A percentile compares a stretch with the other conserved stretches of the same genome.
Evolutionary conservation across 2,888 invertebrate species (phyloP).

Genomic region (Agrochola lota): DNA sequence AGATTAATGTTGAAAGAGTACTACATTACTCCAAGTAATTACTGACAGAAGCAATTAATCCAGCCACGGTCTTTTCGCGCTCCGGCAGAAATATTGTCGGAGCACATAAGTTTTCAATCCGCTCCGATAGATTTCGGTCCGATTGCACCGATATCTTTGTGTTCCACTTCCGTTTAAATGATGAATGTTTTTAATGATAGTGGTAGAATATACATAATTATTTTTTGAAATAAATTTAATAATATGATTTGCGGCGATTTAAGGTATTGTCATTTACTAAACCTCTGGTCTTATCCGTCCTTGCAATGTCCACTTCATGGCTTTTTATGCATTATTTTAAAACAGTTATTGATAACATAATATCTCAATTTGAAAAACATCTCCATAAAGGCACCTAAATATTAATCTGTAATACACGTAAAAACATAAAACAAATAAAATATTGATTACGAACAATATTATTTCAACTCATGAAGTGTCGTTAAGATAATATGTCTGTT

Average conservation of each 20-base stretch:
- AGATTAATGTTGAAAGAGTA: slow-evolving; percentile 73
- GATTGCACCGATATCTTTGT: slow-evolving; percentile 36
- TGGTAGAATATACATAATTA: neutral
- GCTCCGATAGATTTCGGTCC: slow-evolving; percentile 50
- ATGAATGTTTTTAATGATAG: slow-evolving; percentile 17
- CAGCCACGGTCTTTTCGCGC: slow-evolving; percentile 61
- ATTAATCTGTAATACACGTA: neutral
- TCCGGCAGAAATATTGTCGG: slow-evolving; percentile 62
- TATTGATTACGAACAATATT: neutral
- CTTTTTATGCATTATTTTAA: neutral
- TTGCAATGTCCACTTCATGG: neutral
- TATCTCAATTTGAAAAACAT: neutral
- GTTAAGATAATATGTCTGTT: slow-evolving; percentile 19
- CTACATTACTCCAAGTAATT: slow-evolving; percentile 73
- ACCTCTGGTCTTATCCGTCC: neutral
- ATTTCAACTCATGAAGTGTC: neutral
- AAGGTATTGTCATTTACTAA: neutral
- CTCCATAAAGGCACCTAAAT: neutral
- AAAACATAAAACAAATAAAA: neutral
- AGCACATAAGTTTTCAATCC: slow-evolving; percentile 63
- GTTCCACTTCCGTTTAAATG: slow-evolving; percentile 20
- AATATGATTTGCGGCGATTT: neutral
- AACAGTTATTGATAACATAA: neutral
- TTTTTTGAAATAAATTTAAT: neutral
- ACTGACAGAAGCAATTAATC: slow-evolving; percentile 72